phyloP scores from a whole-genome alignment of 2,113 vertebrate species.

The Heloderma charlesbogerti region DNA sequence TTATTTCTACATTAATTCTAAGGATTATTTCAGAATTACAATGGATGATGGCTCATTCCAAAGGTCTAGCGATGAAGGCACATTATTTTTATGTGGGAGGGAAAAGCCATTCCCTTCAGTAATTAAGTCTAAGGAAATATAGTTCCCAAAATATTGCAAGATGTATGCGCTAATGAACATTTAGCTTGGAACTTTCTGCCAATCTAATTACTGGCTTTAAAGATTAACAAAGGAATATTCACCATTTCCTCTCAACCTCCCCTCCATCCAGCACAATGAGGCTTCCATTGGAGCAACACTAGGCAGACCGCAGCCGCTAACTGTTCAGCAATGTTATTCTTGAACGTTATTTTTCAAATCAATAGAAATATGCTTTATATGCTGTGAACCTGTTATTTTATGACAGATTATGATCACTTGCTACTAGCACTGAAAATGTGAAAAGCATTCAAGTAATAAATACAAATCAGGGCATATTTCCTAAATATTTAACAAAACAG shows the following conservation, averaged over 20 bases:
- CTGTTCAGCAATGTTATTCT: neutral
- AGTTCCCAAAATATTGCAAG: neutral
- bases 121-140: neutral
- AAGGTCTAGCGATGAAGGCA: neutral
- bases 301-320: neutral
- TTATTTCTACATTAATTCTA: neutral
- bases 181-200: neutral
- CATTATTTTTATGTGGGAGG: neutral
- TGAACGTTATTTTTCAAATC: neutral
- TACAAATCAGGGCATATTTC: neutral
- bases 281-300: neutral
- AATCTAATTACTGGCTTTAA: neutral
- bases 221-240: neutral
- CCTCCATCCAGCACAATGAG: neutral
- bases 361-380: neutral
- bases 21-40: neutral
- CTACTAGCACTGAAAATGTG: neutral
- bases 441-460: neutral
- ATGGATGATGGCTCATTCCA: neutral
- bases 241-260: neutral
- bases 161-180: neutral
- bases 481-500: conserved; percentile 5
- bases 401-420: neutral
- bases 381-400: neutral
- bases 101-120: neutral